phyloP scores from a whole-genome alignment of 2,113 vertebrate genomes.

The Camelus dromedarius region DNA sequence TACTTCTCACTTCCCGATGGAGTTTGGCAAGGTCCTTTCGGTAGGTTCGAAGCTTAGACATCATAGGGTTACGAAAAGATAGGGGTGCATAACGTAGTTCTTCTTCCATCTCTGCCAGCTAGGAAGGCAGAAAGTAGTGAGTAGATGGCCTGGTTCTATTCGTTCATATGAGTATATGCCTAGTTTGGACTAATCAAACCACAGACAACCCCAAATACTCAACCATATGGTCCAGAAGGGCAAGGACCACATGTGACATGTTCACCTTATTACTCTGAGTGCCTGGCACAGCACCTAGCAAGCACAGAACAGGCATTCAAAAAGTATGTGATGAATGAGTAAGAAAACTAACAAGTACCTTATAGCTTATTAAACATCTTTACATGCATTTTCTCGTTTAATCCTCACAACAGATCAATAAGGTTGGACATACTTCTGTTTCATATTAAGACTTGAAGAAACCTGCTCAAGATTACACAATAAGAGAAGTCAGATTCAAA shows the following conservation, averaged over 20 bases:
- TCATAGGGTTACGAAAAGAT: constrained; percentile 93
- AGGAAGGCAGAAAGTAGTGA: constrained; percentile 65
- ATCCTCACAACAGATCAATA: constrained; percentile 38
- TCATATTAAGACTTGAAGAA: constrained; percentile 45
- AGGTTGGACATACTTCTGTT: not conserved
- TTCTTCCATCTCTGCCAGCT: constrained; percentile 97
- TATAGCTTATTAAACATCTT: not conserved
- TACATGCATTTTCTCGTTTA: not conserved
- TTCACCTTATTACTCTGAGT: not conserved
- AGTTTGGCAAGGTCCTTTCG: constrained; percentile 93
- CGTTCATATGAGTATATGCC: not conserved
- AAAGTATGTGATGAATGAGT: not conserved
- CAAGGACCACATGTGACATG: not conserved
- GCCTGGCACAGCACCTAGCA: not conserved
- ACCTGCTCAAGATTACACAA: not conserved
- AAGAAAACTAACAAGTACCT: not conserved
- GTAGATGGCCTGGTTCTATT: not conserved
- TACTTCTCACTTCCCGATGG: constrained; percentile 93
- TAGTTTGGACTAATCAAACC: not conserved
- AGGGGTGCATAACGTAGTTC: constrained; percentile 93
- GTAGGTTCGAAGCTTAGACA: constrained; percentile 92
- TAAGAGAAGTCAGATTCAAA: not conserved
- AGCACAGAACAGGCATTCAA: not conserved
- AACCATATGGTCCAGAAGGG: not conserved
- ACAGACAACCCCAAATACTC: not conserved